Evolutionary conservation across 2,888 invertebrate genomes (phyloP), one percentile per base, ranked within the genome.

Genomic region (Epistrophella euchroma): DNA sequence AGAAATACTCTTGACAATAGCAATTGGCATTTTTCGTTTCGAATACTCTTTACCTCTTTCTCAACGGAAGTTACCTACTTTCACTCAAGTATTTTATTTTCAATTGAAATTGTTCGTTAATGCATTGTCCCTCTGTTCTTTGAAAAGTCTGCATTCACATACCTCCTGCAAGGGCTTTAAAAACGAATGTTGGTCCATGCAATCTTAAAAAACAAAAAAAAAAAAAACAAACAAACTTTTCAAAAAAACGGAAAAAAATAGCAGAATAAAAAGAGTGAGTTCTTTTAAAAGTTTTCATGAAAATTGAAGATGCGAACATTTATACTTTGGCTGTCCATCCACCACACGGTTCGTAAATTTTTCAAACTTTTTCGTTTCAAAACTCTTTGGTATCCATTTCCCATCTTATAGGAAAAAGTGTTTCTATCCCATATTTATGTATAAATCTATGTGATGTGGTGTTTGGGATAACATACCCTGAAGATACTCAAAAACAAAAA

Each of bases 321-420:
- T 85, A 60, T 60, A 81, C 58, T 70, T 81, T 81, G 77, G 85
- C 74, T 86, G 56, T 60, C 60, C 37, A 45, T 86, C 77, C 58
- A 86, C 77, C 82, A 40, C 77, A 74, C 52, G 86, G 81, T 82
- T 77, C 77, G 70, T 86, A 58, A 74, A 71, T 74, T 82, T 58
- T 74, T 56, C 22, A 82, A 55, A 56, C 40, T 76, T 86, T 85
- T 81, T 77, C 50, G 25, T 78, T 81, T 73, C 70, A 78, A 86
- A 82, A 78, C 77, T 77, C 86, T 74, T 82, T 32, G 86, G 86
- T 60, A 82, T 78, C 70, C 58, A 66, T 74, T 77, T 74, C n/a
- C 70, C 56, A 22, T 35, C 13, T 17, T 19, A n/a, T n/a, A 32
- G 19, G 19, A 71, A 50, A 79, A 60, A 75, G 56, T 32, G 43